Evolutionary conservation across 2,888 invertebrate genomes (phyloP).

Genomic region (Cephonodes hylas): DNA sequence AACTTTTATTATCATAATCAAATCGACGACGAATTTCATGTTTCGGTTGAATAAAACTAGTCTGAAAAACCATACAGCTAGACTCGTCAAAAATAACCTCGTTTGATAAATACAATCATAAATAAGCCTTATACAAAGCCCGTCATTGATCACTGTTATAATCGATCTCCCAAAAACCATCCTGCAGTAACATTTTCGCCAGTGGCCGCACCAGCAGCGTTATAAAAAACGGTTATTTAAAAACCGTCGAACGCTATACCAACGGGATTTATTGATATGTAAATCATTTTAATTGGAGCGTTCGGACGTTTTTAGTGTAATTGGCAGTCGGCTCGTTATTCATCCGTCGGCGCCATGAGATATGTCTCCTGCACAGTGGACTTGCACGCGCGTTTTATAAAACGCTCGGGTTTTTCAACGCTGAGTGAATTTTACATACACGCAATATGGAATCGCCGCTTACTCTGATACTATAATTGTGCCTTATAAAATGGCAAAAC

Average conservation of each 20-base stretch:
- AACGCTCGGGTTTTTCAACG: neutral
- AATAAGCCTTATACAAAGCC: neutral
- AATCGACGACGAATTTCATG: no score
- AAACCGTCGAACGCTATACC: constrained; percentile 45
- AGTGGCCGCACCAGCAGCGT: neutral
- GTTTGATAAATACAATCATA: no score
- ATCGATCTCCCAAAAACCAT: neutral
- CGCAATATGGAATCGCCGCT: no score
- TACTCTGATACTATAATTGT: no score
- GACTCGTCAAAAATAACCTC: no score
- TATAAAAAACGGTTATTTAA: constrained; percentile 28
- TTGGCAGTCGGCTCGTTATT: constrained; percentile 73
- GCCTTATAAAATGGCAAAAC: no score
- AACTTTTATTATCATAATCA: no score
- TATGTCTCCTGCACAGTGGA: constrained; percentile 16
- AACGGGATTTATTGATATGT: constrained; percentile 75
- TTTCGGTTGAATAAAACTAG: no score
- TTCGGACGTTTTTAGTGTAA: constrained; percentile 76
- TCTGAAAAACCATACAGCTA: no score
- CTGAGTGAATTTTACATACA: neutral
- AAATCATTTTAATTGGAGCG: constrained; percentile 80
- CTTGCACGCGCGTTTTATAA: neutral
- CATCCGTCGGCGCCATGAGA: constrained; percentile 43
- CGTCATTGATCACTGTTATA: neutral
- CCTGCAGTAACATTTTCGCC: neutral